Base-by-base conservation (phyloP, 2,113 vertebrate species). In the Leucoraja erinaceus region DNA sequence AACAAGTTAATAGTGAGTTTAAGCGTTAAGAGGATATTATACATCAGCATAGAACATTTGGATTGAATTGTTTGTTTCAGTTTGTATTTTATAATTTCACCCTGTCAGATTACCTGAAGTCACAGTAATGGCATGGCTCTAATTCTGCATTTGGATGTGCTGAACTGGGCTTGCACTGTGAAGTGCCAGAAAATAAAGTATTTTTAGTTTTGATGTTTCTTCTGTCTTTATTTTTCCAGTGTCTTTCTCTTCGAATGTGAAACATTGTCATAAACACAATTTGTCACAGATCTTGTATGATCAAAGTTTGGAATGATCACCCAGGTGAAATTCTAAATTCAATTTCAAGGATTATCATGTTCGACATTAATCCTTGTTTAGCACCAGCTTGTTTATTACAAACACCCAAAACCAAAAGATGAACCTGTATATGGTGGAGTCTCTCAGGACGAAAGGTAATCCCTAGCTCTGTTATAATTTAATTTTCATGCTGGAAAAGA, bases 171-270 rank as follows among this genome's bases (percentile, higher is more conserved):
- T 28, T 7, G 28, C 12, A 31, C 16, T 11, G n/a, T 56, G 4
- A 8, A 16, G 28, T 86, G n/a, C 14, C 31, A 28, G 28, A 11
- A 12, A 84, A 25, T 54, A 86, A 86, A n/a, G 3, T n/a, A 20
- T 86, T 86, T 47, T 83, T 83, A 47, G 47, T 83, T 83, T 83
- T 56, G 79, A 83, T 54, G 78, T 81, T 54, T 84, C 56, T 86
- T 86, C 14, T 25, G 81, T 54, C 81, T 11, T 86, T 84, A 47
- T 84, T 61, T 59, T 84, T 54, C 81, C 56, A 84, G 81, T 61
- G 56, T 59, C 9, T n/a, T 59, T 61, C 81, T 59, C 54, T 78
- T 33, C 18, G 59, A 28, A 54, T 84, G 81, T 84, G 81, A 59
- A 84, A 84, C 56, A 61, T 10, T 4, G 22, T 84, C 54, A 59